phyloP scores from a whole-genome alignment of 2,888 invertebrate genomes.

The Sesamia inferens region DNA sequence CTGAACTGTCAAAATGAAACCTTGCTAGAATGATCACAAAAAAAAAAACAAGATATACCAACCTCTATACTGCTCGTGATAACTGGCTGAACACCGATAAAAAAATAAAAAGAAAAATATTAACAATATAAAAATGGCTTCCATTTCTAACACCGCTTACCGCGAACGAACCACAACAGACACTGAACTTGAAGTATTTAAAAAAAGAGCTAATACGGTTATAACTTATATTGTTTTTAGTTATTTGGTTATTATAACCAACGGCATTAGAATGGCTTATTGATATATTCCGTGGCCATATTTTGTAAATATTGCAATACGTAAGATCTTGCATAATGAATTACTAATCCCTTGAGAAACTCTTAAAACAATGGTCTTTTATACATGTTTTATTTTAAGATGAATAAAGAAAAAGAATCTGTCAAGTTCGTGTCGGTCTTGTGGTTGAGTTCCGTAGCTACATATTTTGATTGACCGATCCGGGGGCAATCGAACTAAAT shows the following conservation, averaged over 20 bases:
- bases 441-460: not conserved
- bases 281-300: conserved; percentile 41
- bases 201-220: conserved; percentile 28
- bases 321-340: conserved; percentile 24
- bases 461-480: not conserved
- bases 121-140: conserved; percentile 21
- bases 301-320: conserved; percentile 58
- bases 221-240: not conserved
- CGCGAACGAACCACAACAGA: not conserved
- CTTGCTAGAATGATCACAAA: not conserved
- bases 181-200: not conserved
- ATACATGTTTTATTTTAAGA: not conserved
- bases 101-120: conserved; percentile 57
- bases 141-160: conserved; percentile 11
- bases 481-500: too few relatives aligned
- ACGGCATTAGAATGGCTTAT: conserved; percentile 48
- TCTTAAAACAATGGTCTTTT: conserved; percentile 9
- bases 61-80: conserved; percentile 85
- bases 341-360: conserved; percentile 1
- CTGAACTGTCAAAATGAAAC: too few relatives aligned
- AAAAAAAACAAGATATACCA: conserved; percentile 34
- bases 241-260: conserved; percentile 32
- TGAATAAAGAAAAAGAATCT: not conserved
- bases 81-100: conserved; percentile 73
- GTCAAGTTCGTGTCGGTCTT: not conserved